phyloP scores from a whole-genome alignment of 37 sponge, comb jelly and placozoan species.

The Aplysina aerophoba region DNA sequence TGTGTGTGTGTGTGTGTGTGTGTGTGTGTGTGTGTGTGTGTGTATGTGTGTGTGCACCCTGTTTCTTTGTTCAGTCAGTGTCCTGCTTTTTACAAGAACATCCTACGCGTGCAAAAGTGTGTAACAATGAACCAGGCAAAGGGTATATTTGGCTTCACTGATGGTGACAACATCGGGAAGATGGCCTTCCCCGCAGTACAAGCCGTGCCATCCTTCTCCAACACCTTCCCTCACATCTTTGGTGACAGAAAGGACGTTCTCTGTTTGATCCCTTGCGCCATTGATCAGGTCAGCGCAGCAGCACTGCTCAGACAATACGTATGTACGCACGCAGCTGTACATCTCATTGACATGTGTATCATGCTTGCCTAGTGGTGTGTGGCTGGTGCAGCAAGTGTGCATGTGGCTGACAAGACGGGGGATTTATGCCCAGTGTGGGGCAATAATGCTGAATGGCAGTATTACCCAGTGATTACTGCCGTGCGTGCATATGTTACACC shows the following conservation, averaged over 20 bases:
- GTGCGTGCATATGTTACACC: no score
- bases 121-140: conserved; percentile 96
- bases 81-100: conserved; percentile 77
- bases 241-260: conserved; percentile 84
- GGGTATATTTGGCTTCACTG: conserved; percentile 95
- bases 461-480: no score
- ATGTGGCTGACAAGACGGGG: no score
- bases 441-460: no score
- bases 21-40: conserved; percentile 22
- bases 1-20: conserved; percentile 1
- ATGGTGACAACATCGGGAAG: conserved; percentile 95
- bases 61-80: conserved; percentile 34
- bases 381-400: no score
- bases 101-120: conserved; percentile 91
- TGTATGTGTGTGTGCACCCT: not conserved
- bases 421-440: no score
- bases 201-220: conserved; percentile 95
- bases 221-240: conserved; percentile 95
- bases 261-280: conserved; percentile 99
- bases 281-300: conserved; percentile 88
- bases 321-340: not conserved
- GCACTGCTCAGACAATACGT: not conserved
- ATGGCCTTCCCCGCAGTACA: conserved; percentile 97
- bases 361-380: no score
- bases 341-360: no score